Evolutionary conservation across 2,113 vertebrate species (phyloP), one percentile per base, ranked within the genome.

Genomic region (Crypturellus undulatus): DNA sequence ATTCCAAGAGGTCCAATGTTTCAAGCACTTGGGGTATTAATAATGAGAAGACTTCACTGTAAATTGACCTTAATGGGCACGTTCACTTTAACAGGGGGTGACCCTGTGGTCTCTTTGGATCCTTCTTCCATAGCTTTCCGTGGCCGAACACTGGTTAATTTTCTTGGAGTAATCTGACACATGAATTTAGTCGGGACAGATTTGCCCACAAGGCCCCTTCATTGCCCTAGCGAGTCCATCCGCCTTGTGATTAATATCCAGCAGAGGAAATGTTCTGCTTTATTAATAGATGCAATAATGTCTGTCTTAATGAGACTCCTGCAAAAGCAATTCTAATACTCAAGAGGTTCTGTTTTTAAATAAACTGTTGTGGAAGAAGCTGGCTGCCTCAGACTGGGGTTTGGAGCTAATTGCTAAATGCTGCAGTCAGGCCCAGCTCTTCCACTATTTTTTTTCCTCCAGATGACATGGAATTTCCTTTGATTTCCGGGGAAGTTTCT

Each of bases 231-330:
- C 26, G n/a, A 64, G 60, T 0, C 25, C 25, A 65, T 84, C 89
- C 81, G 87, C 67, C 32, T 84, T 4, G 67, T 28, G 84, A 89
- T 64, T 88, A 69, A 69, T 1, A 60, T 51, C 63, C 95, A 93
- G 79, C 54, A n/a, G 43, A 79, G 84, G 91, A 92, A 95, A 95
- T 3, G 63, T 91, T 91, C 91, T 72, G 71, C 87, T 94, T 94
- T 93, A 92, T 93, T 95, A 92, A 96, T 86, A 88, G 95, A 78
- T 0, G 64, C 79, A 93, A 81, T 90, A 54, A 94, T 3, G 12
- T 65, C 87, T 79, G 49, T 56, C 85, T 56, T 93, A 87, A 94
- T 20, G 69, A 90, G 82, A 36, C 59, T 88, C 82, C 95, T 96
- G 93, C 45, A 90, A 96, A 94, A 95, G 72, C 76, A 52, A 77